A percentile compares a stretch with the other conserved stretches of the same genome.
Conservation (phyloP, 53 echinoderm and acorn worm genomes). For the Holothuria leucospilota region DNA sequence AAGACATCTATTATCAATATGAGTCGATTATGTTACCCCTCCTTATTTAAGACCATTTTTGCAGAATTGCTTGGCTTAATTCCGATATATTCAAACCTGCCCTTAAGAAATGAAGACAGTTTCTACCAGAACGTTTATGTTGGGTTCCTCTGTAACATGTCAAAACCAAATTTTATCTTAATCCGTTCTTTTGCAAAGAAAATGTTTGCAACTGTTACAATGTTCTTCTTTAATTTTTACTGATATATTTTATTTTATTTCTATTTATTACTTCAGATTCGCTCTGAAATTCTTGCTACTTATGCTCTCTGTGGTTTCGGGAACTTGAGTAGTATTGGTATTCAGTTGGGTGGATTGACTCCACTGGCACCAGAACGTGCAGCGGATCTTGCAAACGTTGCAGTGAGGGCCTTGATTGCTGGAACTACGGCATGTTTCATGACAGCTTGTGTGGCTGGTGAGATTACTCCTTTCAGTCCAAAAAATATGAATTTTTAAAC, state of each 20-base stretch:
- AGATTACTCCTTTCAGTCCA: neutral
- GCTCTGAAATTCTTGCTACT: constrained; percentile 87
- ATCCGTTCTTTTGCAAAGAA: too few relatives aligned
- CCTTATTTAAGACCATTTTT: too few relatives aligned
- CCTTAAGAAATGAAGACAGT: too few relatives aligned
- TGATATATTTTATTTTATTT: neutral
- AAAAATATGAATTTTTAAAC: too few relatives aligned
- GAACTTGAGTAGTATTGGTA: constrained; percentile 79
- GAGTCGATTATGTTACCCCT: too few relatives aligned
- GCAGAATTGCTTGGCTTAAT: too few relatives aligned
- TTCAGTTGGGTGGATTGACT: constrained; percentile 87
- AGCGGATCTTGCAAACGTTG: constrained; percentile 76
- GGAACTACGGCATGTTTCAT: constrained; percentile 89
- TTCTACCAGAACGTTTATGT: too few relatives aligned
- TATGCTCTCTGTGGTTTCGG: constrained; percentile 92
- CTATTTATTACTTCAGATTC: constrained; percentile 45
- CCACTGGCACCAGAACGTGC: constrained; percentile 75
- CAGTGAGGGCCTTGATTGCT: constrained; percentile 73
- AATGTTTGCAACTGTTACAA: too few relatives aligned
- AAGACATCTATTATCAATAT: too few relatives aligned
- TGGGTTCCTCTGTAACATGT: too few relatives aligned
- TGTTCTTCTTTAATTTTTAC: too few relatives aligned
- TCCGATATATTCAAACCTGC: too few relatives aligned
- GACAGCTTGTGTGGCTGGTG: constrained; percentile 96
- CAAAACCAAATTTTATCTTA: neutral